Evolutionary conservation across 2,888 invertebrate species (phyloP), one percentile per base, ranked within the genome.

Genomic region (Zaprionus obscuricornis): DNA sequence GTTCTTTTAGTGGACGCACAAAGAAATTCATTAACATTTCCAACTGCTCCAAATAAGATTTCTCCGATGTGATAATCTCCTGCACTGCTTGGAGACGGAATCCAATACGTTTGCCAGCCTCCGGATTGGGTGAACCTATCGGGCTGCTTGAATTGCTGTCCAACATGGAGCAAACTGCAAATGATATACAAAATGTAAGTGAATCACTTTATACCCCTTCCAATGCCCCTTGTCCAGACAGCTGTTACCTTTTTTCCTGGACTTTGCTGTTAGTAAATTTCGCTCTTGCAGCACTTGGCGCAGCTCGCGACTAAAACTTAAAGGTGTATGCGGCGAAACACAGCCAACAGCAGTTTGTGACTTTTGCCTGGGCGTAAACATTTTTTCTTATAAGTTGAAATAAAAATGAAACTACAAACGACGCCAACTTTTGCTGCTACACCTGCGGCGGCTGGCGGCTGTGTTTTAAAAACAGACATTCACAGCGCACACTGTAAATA

Each of bases 31-130:
- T 92, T 5, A 95, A 90, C 14, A 92, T 90, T 85, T 94, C 93
- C 27, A 95, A 88, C 73, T 95, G 94, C 13, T 92, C 91, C 11
- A 95, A 89, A 87, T 95, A 95, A 4, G 93, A 92, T 55, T 92
- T 92, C 90, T 95, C 95, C 5, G 94, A 94, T 8, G 92, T 92
- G 43, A 95, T 90, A 60, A 95, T 93, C 90, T 95, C 95, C 79
- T 92, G 90, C 14, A 94, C 91, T 0, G 94, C 93, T 89, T 93
- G 93, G n/a, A 86, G 72, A 14, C 91, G 90, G 36, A 91, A 88
- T 20, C 63, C 79, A 31, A 76, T 60, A 0, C 89, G 84, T 39
- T 89, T 90, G 22, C 89, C 88, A 2, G 86, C 58, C 54, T 86
- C 89, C 2, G 86, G 77, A 51, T 84, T 78, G 4, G 87, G 86